Evolutionary conservation across 2,888 invertebrate genomes (phyloP), one percentile per base, ranked within the genome.

Genomic region (Ennomos erosarius): DNA sequence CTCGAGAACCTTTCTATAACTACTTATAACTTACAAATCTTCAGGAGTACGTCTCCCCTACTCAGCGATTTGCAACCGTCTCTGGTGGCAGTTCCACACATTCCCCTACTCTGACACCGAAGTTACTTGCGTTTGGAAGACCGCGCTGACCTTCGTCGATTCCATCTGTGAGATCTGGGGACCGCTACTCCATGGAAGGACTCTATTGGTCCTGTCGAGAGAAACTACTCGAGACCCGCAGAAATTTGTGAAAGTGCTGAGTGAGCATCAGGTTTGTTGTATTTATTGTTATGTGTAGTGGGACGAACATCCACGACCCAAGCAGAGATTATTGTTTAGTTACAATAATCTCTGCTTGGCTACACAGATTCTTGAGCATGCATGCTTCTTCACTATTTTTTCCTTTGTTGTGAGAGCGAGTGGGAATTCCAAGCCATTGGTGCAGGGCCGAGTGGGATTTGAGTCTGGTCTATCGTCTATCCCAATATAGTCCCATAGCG

Each of bases 91-190:
- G 82, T 98, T 98, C 94, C 93, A 94, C 11, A 93, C 93, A 0
- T 96, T 98, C 77, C 97, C 98, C 0, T 98, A 95, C 83, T 86
- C 93, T 0, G 74, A 88, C 0, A 92, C 93, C 0, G 97, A 97
- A 75, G 92, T 93, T 9, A 93, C 93, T 4, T 96, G 97, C 71
- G 95, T 97, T 0, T 98, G 98, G 90, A 98, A 98, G 87, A 98
- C 98, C 0, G 97, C 98, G 0, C 87, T 98, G 12, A 98, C 98
- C 0, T 98, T 98, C 79, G 98, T 98, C 4, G 98, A 98, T 81
- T 97, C 98, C 0, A 95, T 97, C 9, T 94, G 96, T 1, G 98
- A 98, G 90, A 95, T 98, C 55, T 98, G 98, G 96, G 96, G 96
- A 0, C 96, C 98, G 0, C 80, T 98, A 44, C 88, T 98, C 11